Base-by-base conservation (phyloP, 1,140 invertebrate genomes). In the Brachionus koreanus region DNA sequence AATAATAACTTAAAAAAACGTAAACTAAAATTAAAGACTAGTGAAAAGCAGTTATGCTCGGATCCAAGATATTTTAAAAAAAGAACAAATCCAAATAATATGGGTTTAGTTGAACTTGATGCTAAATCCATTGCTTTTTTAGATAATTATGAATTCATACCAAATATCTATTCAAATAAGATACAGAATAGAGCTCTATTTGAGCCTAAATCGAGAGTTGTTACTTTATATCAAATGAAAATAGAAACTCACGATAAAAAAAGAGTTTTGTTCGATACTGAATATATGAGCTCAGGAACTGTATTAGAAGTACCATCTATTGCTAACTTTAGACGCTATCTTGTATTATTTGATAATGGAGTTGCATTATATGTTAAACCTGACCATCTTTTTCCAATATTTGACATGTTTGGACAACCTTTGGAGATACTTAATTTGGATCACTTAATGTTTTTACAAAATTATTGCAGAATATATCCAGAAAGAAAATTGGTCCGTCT, bases 271-370 rank as follows among this genome's bases (percentile, higher is more conserved):
- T 25, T 61, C 13, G 35, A 57, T 23, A 57, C 1, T 25, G 76
- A 79, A 12, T 79, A 79, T 25, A 61, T 79, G 49, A 42, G 49
- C 13, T 79, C 76, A 4, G 79, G 79, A 4, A 82, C 35, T 52
- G 19, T 82, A 37, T 9, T 69, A 37, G 79, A 82, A 52, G 42
- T 69, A 13, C 79, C 79, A 3, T 67, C 39, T 0, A 33, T 72
- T 3, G n/a, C 19, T 13, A 82, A 82, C 16, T 72, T 35, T 39
- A 10, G 43, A 19, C 57, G 79, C 5, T 82, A 82, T 43, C 43
- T 82, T 23, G 49, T 82, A 16, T 67, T 82, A 23, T 82, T 82
- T 52, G 79, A 82, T 33, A 65, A 82, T 52, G 79, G 63, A 16
- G 13, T 67, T 4, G 42, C 49, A 5, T 65, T 37, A 12, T 82